Base-by-base conservation (phyloP, 2,888 invertebrate genomes). In the Onchidella celtica region DNA sequence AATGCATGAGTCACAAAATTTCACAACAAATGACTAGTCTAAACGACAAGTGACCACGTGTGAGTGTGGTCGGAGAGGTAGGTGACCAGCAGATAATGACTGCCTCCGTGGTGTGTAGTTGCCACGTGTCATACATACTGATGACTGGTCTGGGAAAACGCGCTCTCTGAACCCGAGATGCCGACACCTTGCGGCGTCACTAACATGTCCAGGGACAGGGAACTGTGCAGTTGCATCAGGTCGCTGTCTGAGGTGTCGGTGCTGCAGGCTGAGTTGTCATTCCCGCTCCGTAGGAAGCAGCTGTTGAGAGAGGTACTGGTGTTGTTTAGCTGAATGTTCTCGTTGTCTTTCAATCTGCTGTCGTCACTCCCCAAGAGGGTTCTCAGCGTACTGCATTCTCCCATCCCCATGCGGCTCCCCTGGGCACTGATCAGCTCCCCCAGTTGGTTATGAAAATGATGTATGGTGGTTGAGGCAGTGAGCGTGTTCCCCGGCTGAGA, bases 201-300 rank as follows among this genome's bases (percentile, higher is more conserved):
- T 11, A 77, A 29, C 2, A 68, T 47, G 21, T 77, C 77, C 77
- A 77, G 4, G 9, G 77, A 36, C 17, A 77, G 17, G 1, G 77
- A 77, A 24, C 55, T 57, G 2, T 77, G 66, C 47, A 68, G 38
- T 32, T 36, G 21, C 34, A 77, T 55, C 17, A 77, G 47, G 9
- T 77, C 68, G 6, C 32, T 34, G 4, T 68, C 77, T 0, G 77
- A 66, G 24, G 63, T 6, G 68, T 55, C 68, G 55, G 27, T 17
- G 21, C 24, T 66, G 36, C 27, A 11, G 3, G 24, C 11, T n/a
- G 59, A 17, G 17, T 27, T 34, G 3, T 38, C 61, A 21, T 57
- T 57, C 14, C 2, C 29, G 6, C 21, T 2, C 1, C 11, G 38
- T 14, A 38, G 36, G 38, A 11, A 73, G 24, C 73, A 73, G 27